A percentile compares a stretch with the other conserved stretches of the same genome.
These are phyloP conservation scores for Centropristis striata DNA, from an alignment of 2,113 vertebrate genomes.

Conservation along the genomic window DNA sequence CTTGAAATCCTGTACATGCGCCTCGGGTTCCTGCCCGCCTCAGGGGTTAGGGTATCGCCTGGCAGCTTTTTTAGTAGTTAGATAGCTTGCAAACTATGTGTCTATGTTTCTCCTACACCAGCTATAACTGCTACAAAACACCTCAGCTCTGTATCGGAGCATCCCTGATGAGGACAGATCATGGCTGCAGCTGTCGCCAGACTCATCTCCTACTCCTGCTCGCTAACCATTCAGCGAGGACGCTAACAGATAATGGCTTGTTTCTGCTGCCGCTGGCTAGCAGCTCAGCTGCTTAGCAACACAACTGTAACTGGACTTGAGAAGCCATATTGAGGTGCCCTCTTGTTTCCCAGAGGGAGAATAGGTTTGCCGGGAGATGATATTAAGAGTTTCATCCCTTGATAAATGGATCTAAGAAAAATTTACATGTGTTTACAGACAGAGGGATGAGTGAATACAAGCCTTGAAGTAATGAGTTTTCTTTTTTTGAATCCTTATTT, in stretches of 20 bases:
- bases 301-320: conserved; percentile 67
- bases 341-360: conserved; percentile 45
- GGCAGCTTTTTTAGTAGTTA: conserved; percentile 52
- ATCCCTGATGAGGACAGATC: conserved; percentile 24
- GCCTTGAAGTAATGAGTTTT: conserved; percentile 42
- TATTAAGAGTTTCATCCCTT: conserved; percentile 55
- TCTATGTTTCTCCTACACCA: conserved; percentile 16
- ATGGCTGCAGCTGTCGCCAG: conserved; percentile 35
- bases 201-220: conserved; percentile 33
- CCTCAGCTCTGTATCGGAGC: conserved; percentile 18
- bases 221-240: conserved; percentile 38
- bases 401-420: conserved; percentile 45
- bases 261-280: conserved; percentile 48
- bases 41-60: conserved; percentile 62
- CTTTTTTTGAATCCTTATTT: conserved; percentile 51
- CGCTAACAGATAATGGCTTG: conserved; percentile 56
- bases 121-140: conserved; percentile 27
- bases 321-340: conserved; percentile 56
- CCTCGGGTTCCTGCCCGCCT: conserved; percentile 66
- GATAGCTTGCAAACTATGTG: conserved; percentile 44
- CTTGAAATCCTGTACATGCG: conserved; percentile 80
- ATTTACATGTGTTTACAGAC: conserved; percentile 56
- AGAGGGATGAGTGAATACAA: conserved; percentile 27
- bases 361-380: conserved; percentile 42
- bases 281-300: conserved; percentile 66